Evolutionary conservation across 2,113 vertebrate genomes (phyloP).

Genomic region (Cricetomys ansorgei): DNA sequence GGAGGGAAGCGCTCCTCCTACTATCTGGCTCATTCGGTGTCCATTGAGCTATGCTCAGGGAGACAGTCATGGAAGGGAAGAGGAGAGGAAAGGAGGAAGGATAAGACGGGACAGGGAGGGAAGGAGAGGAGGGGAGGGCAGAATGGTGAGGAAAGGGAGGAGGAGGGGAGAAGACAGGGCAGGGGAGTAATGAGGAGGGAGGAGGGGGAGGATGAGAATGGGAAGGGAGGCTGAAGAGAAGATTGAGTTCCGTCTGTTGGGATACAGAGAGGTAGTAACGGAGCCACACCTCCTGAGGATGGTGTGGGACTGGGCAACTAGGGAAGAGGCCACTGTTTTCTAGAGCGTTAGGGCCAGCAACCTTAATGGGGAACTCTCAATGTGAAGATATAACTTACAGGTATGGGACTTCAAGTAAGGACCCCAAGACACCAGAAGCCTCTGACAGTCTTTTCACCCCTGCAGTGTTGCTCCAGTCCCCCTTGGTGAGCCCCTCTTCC

Average conservation of each 20-base stretch:
- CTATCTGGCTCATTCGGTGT: neutral
- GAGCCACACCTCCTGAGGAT: neutral
- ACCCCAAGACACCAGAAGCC: neutral
- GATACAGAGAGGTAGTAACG: neutral
- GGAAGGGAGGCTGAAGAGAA: too few relatives aligned
- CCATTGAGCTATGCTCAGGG: neutral
- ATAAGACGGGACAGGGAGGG: fast-evolving
- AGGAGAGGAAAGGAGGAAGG: fast-evolving
- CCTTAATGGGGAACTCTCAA: neutral
- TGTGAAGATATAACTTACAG: neutral
- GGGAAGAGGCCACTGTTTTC: neutral
- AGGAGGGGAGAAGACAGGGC: fast-evolving
- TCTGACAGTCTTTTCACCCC: neutral
- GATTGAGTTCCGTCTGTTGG: neutral
- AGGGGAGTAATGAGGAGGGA: neutral
- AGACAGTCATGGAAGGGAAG: fast-evolving
- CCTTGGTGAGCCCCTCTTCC: neutral
- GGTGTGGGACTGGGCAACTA: neutral
- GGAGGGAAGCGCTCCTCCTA: neutral
- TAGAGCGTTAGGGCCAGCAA: neutral
- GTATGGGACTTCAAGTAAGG: neutral
- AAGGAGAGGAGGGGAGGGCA: fast-evolving
- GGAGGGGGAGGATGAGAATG: fast-evolving
- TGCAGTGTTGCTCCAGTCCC: neutral
- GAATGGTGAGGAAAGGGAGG: fast-evolving